phyloP scores from a whole-genome alignment of 2,888 invertebrate species.

The Ennomos quercinarius region DNA sequence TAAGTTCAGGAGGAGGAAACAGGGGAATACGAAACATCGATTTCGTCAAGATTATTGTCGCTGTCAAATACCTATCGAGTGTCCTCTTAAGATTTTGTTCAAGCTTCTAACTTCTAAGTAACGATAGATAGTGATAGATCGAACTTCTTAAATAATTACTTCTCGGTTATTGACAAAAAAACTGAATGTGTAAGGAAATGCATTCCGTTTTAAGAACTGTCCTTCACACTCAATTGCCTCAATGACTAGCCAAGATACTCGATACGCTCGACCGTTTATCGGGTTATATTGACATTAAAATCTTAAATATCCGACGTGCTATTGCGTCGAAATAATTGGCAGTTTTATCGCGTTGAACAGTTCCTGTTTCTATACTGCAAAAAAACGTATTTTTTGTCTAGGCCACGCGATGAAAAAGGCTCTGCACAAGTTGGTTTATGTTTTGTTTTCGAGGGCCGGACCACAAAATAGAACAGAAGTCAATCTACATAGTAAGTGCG shows the following conservation, averaged over 20 bases:
- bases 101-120: too few species aligned
- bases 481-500: too few species aligned
- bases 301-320: slow-evolving; percentile 37
- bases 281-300: slow-evolving; percentile 32
- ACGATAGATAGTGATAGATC: too few species aligned
- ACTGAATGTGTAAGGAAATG: slow-evolving; percentile 1
- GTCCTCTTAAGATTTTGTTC: too few species aligned
- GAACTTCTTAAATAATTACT: slow-evolving; percentile 6
- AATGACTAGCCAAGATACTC: slow-evolving; percentile 1
- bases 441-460: slow-evolving; percentile 59
- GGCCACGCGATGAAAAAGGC: slow-evolving; percentile 50
- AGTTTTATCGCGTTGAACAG: slow-evolving; percentile 44
- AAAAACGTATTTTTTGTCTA: slow-evolving; percentile 45
- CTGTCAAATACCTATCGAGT: too few species aligned
- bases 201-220: slow-evolving; percentile 1
- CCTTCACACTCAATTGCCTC: background rate
- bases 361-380: slow-evolving; percentile 46
- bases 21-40: too few species aligned
- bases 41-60: too few species aligned
- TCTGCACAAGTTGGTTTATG: slow-evolving; percentile 46
- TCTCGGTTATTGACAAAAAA: background rate
- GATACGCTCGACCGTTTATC: slow-evolving; percentile 20
- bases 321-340: slow-evolving; percentile 51
- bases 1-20: too few species aligned
- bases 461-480: too few species aligned